Conservation (phyloP, 2,797 vertebrate genomes). For the Yasuhikotakia modesta region DNA sequence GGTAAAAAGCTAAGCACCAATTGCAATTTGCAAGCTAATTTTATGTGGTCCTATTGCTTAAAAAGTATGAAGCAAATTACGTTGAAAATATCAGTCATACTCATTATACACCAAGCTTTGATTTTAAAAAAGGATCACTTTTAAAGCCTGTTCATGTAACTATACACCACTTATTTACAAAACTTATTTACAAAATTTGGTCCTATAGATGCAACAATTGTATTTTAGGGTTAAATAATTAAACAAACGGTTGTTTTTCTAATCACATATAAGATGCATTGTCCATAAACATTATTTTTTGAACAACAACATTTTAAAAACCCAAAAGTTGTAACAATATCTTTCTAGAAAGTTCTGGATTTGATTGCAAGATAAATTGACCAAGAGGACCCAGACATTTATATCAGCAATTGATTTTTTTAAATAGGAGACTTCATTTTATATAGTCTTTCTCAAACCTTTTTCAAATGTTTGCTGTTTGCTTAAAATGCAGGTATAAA, state of each 20-base stretch:
- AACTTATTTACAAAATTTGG: constrained; percentile 1
- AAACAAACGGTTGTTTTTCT: neutral
- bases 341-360: constrained; percentile 48
- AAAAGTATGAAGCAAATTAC: constrained; percentile 21
- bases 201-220: neutral
- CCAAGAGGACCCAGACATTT: neutral
- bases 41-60: constrained; percentile 56
- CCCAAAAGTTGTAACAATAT: neutral
- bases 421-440: neutral
- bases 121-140: constrained; percentile 6
- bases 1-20: constrained; percentile 83
- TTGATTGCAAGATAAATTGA: constrained; percentile 38
- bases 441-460: neutral
- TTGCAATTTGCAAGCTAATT: constrained; percentile 71
- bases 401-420: neutral
- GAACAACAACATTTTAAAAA: constrained; percentile 49
- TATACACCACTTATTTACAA: constrained; percentile 16
- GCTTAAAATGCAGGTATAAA: neutral
- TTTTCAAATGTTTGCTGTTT: neutral
- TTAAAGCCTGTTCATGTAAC: constrained; percentile 8
- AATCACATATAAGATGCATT: neutral
- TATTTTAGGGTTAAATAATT: neutral
- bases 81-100: constrained; percentile 26
- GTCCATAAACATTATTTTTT: neutral
- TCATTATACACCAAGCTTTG: constrained; percentile 28